Conservation (phyloP, 2,113 vertebrate genomes). For the Poicephalus gulielmi region DNA sequence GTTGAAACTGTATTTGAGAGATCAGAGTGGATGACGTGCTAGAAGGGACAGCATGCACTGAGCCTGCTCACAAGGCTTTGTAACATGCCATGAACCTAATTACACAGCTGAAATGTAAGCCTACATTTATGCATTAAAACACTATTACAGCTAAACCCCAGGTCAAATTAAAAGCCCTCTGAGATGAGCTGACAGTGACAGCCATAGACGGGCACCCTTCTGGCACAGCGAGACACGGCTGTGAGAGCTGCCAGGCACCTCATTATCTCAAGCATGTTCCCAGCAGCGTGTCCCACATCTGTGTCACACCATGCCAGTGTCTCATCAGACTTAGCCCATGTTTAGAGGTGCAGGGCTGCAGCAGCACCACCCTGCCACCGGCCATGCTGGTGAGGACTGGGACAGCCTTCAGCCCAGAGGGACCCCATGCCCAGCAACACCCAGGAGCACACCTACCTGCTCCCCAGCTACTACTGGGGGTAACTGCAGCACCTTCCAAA, state of each 20-base stretch:
- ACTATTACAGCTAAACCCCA: accelerated
- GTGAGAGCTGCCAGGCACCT: not conserved
- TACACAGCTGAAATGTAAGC: not conserved
- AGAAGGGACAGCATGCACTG: accelerated
- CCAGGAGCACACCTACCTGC: accelerated
- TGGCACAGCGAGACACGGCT: accelerated
- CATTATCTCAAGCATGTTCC: accelerated
- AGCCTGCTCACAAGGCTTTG: not conserved
- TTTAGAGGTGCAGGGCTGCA: not conserved
- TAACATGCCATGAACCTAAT: accelerated
- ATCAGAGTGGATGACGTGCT: not conserved
- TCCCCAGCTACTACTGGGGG: accelerated
- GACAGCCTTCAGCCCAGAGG: accelerated
- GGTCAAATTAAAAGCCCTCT: accelerated
- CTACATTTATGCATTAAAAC: not conserved
- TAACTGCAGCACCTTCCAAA: accelerated
- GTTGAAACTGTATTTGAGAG: not conserved
- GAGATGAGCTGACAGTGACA: not conserved
- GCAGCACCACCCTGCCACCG: accelerated
- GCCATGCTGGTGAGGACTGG: accelerated
- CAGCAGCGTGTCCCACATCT: not conserved
- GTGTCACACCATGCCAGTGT: accelerated
- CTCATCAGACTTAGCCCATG: accelerated
- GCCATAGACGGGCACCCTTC: accelerated
- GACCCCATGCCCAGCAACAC: accelerated